phyloP scores from a whole-genome alignment of 2,888 invertebrate species.

The Trichopria drosophilae region DNA sequence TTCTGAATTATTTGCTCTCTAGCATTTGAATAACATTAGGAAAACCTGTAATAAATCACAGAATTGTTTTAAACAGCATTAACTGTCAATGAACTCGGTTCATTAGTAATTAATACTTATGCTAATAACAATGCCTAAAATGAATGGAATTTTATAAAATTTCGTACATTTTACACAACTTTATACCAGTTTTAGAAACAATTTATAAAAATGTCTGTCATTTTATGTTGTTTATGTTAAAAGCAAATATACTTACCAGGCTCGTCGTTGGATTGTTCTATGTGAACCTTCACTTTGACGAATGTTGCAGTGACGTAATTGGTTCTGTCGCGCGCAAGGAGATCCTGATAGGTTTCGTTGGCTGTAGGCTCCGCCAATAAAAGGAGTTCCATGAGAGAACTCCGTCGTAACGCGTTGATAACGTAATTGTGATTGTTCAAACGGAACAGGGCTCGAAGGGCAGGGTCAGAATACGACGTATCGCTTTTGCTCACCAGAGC shows the following conservation, averaged over 20 bases:
- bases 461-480: slow-evolving; percentile 78
- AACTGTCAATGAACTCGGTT: too few relatives aligned
- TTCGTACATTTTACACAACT: too few relatives aligned
- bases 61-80: too few relatives aligned
- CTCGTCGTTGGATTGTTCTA: slow-evolving; percentile 52
- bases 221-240: too few relatives aligned
- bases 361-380: slow-evolving; percentile 82
- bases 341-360: slow-evolving; percentile 81
- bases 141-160: too few relatives aligned
- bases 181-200: too few relatives aligned
- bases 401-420: slow-evolving; percentile 86
- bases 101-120: too few relatives aligned
- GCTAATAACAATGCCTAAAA: too few relatives aligned
- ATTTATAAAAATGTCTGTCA: too few relatives aligned
- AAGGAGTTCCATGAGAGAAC: slow-evolving; percentile 80
- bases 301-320: slow-evolving; percentile 54
- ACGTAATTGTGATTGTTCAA: slow-evolving; percentile 95
- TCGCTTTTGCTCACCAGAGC: slow-evolving; percentile 90
- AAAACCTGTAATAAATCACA: too few relatives aligned
- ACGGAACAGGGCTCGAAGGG: slow-evolving; percentile 85
- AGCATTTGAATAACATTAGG: too few relatives aligned
- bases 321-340: slow-evolving; percentile 56
- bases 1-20: too few relatives aligned
- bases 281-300: slow-evolving; percentile 48
- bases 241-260: slow-evolving; percentile 45